phyloP scores from a whole-genome alignment of 2,113 vertebrate genomes.

The Chloropsis cyanopogon region DNA sequence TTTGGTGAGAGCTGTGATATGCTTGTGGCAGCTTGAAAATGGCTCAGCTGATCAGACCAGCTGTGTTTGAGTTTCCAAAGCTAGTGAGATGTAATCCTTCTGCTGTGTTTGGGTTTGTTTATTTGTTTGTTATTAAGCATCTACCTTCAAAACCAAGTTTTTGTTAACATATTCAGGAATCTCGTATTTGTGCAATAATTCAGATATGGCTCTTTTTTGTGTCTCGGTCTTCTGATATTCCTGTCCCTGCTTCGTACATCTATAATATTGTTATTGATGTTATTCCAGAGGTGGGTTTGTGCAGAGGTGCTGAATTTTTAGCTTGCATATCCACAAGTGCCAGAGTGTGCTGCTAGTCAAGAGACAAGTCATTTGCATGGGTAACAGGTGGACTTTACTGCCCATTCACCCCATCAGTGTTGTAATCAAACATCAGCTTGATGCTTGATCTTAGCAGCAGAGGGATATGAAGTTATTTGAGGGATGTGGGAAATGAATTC shows the following conservation, averaged over 20 bases:
- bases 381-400: neutral
- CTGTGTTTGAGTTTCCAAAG: neutral
- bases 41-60: neutral
- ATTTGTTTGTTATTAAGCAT: neutral
- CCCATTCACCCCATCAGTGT: neutral
- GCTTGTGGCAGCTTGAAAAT: neutral
- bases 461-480: neutral
- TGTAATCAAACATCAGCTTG: neutral
- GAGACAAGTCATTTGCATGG: neutral
- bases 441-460: neutral
- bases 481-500: neutral
- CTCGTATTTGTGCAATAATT: neutral
- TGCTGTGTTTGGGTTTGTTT: neutral
- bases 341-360: neutral
- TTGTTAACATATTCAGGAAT: neutral
- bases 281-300: neutral
- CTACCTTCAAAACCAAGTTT: neutral
- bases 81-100: neutral
- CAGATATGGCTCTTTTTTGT: neutral
- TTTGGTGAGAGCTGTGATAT: neutral
- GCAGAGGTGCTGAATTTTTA: neutral
- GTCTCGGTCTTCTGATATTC: neutral
- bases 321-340: neutral
- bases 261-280: neutral
- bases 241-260: neutral